These are phyloP conservation scores for Pyralis farinalis DNA, from an alignment of 2,888 invertebrate genomes.

Conservation along the genomic window DNA sequence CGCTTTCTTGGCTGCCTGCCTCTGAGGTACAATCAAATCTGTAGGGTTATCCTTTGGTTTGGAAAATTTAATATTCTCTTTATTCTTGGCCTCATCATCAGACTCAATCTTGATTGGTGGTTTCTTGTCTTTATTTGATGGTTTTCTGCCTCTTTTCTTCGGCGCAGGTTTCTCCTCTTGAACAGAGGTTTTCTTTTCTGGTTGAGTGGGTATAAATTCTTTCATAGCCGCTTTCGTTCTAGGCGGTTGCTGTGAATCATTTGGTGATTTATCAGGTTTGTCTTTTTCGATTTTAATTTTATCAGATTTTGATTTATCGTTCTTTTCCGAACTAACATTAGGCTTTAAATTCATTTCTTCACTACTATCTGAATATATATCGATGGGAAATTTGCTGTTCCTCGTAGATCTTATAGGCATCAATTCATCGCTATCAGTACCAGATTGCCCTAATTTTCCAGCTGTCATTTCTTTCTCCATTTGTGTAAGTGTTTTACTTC, in stretches of 20 bases:
- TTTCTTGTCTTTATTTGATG: conserved; percentile 69
- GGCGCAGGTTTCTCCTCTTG: conserved; percentile 57
- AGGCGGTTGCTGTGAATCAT: conserved; percentile 85
- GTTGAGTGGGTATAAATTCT: conserved; percentile 84
- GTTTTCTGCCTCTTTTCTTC: conserved; percentile 68
- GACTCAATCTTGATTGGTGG: conserved; percentile 43
- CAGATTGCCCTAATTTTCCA: conserved; percentile 76
- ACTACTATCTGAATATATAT: conserved; percentile 93
- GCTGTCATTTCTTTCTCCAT: conserved; percentile 88
- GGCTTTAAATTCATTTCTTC: conserved; percentile 68
- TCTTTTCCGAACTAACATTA: conserved; percentile 76
- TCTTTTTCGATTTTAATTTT: conserved; percentile 79
- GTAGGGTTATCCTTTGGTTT: conserved; percentile 84
- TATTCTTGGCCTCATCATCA: conserved; percentile 72
- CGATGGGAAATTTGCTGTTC: conserved; percentile 82
- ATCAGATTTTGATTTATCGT: conserved; percentile 57
- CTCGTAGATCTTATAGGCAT: conserved; percentile 82
- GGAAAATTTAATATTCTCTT: conserved; percentile 67
- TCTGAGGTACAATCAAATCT: conserved; percentile 92
- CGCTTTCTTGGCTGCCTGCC: conserved; percentile 95
- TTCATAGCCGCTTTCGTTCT: conserved; percentile 93
- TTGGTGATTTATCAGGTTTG: conserved; percentile 81
- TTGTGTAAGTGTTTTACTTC: conserved; percentile 84
- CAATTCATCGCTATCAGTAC: conserved; percentile 90
- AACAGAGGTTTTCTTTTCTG: conserved; percentile 47